Evolutionary conservation across 2,888 invertebrate genomes (phyloP), one percentile per base, ranked within the genome.

Genomic region (Habroteleia sp.): DNA sequence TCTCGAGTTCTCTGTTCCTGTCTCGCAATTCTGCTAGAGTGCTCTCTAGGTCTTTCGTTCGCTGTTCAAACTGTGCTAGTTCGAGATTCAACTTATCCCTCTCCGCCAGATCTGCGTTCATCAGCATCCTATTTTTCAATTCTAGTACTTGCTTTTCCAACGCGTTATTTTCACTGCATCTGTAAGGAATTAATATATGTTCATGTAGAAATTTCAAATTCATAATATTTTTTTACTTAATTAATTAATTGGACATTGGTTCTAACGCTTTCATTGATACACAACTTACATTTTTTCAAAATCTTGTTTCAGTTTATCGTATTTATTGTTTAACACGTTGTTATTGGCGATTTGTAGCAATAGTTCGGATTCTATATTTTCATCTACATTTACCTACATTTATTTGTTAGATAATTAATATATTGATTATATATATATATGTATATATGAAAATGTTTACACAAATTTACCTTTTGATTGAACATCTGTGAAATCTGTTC

Each of bases 11-110:
- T 8, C 33, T 48, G 25, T 71, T 71, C 48, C 46, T 44, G 2
- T 62, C 56, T 14, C 54, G 54, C 31, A 56, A 31, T 25, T 63
- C 71, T 3, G 10, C 23, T 17, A 72, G 20, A 39, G 41, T 29
- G n/a, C 13, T 63, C 16, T 54, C 46, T 10, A 72, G 29, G 35
- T 72, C 63, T 16, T 48, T 54, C 8, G 31, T 35, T 3, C 42
- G 31, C 5, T 63, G 62, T n/a, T 63, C 48, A 8, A 63, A 27
- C 29, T 72, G 71, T n/a, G 37, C 7, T 48, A 72, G 41, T 56
- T 72, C 41, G 3, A 72, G 33, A 20, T 14, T 42, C 11, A 72
- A 2, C 7, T 35, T 52, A 4, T 56, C 33, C 6, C 7, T 54
- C 17, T 56, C 56, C 0, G 2, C 2, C 2, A 46, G 56, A 13